Evolutionary conservation across 2,888 invertebrate genomes (phyloP).

Genomic region (Lepeophtheirus nordmannii): DNA sequence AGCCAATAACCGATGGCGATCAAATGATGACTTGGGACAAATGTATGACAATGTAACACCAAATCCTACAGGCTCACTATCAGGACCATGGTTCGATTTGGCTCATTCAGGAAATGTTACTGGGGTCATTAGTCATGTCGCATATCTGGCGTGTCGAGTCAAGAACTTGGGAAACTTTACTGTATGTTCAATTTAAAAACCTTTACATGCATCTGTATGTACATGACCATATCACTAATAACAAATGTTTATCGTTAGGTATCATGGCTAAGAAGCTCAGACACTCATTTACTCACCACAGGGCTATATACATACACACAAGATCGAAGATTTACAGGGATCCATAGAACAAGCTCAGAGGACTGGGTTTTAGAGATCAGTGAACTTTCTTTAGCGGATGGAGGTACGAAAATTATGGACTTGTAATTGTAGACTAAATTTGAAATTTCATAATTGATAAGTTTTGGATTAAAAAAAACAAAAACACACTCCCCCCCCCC

Average conservation of each 20-base stretch:
- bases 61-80: slow-evolving; percentile 23
- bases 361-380: slow-evolving; percentile 24
- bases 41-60: slow-evolving; percentile 21
- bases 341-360: slow-evolving; percentile 21
- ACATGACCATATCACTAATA: background rate
- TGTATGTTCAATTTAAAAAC: slow-evolving; percentile 26
- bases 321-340: slow-evolving; percentile 17
- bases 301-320: slow-evolving; percentile 23
- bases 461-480: no score
- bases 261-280: slow-evolving; percentile 21
- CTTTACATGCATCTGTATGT: background rate
- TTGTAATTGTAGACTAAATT: no score
- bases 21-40: slow-evolving; percentile 19
- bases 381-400: slow-evolving; percentile 3
- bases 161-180: slow-evolving; percentile 30
- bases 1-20: slow-evolving; percentile 20
- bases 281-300: slow-evolving; percentile 19
- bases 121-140: slow-evolving; percentile 29
- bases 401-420: slow-evolving; percentile 3
- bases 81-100: slow-evolving; percentile 29
- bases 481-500: no score
- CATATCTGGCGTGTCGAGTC: slow-evolving; percentile 30
- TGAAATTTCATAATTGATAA: no score
- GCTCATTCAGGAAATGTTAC: slow-evolving; percentile 29
- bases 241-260: slow-evolving; percentile 18